Conservation (phyloP, 2,888 invertebrate genomes). For the Heliconius ismenius region DNA sequence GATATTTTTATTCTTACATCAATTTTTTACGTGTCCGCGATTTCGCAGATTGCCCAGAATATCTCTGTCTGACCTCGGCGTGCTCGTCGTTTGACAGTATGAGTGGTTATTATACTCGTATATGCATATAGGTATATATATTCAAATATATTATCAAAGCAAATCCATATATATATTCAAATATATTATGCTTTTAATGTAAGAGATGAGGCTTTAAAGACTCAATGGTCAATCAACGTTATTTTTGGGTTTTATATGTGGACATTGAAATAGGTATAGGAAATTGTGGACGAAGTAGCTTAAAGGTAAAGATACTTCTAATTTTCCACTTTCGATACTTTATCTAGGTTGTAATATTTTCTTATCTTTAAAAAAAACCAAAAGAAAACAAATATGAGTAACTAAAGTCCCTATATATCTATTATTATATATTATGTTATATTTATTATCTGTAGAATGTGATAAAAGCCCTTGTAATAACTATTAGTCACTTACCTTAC, state of each 20-base stretch:
- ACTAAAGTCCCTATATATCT: neutral
- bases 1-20: constrained; percentile 30
- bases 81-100: constrained; percentile 30
- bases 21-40: constrained; percentile 33
- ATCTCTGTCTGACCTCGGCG: constrained; percentile 31
- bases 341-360: too few relatives aligned
- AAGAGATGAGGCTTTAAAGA: neutral
- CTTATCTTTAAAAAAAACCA: too few relatives aligned
- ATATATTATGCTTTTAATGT: neutral
- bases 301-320: too few relatives aligned
- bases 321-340: too few relatives aligned
- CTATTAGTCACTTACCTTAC: neutral
- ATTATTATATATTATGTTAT: neutral
- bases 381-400: too few relatives aligned
- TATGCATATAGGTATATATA: neutral
- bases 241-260: neutral
- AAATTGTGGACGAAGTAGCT: neutral
- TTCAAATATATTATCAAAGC: neutral
- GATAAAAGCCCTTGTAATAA: neutral
- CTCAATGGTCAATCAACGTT: neutral
- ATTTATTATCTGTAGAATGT: too few relatives aligned
- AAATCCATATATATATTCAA: neutral
- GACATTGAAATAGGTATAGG: neutral
- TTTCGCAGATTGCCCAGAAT: constrained; percentile 36
- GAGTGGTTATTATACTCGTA: neutral